Conservation (phyloP, 2,888 invertebrate species). For the Eudemis profundana region DNA sequence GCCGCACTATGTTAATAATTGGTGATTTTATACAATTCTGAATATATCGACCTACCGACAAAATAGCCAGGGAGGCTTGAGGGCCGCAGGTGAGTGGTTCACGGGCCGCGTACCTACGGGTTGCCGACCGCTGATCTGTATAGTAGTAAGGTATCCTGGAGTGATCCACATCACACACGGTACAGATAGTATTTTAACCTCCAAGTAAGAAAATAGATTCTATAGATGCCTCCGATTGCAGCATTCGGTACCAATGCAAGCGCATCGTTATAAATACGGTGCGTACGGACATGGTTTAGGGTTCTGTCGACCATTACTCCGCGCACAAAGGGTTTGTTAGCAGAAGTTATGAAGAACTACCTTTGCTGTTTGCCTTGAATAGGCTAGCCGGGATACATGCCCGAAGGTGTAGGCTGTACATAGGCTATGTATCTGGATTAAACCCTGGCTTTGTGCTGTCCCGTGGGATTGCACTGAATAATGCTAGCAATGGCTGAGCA, state of each 20-base stretch:
- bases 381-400: constrained; percentile 48
- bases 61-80: no score
- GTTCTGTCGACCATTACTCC: constrained; percentile 70
- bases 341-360: constrained; percentile 77
- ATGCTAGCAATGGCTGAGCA: neutral
- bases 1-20: no score
- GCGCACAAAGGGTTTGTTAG: constrained; percentile 81
- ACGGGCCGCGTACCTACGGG: no score
- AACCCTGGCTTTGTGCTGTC: neutral
- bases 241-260: constrained; percentile 33
- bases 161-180: no score
- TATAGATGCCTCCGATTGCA: neutral
- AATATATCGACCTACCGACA: no score
- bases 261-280: constrained; percentile 74
- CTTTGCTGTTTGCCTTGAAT: constrained; percentile 63
- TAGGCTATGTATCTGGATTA: constrained; percentile 26
- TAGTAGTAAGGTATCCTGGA: no score
- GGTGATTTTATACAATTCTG: no score
- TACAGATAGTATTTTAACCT: no score
- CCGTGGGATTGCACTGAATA: neutral
- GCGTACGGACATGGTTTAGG: constrained; percentile 76
- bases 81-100: no score
- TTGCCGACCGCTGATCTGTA: no score
- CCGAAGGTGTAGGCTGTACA: constrained; percentile 16
- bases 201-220: neutral